These are phyloP conservation scores for Phoeniculus purpureus DNA, from an alignment of 2,797 vertebrate species.

Conservation along the genomic window DNA sequence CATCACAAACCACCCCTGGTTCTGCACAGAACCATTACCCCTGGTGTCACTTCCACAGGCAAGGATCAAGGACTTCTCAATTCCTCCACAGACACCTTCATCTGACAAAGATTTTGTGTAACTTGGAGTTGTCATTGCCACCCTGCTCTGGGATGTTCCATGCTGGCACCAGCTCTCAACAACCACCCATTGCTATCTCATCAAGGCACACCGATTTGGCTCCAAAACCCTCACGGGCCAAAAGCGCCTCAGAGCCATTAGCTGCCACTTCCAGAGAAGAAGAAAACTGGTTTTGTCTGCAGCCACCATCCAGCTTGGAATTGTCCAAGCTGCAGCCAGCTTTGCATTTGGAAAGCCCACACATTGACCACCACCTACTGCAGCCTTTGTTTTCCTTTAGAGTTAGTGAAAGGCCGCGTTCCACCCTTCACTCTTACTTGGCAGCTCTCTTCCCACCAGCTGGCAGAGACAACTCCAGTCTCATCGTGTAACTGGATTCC, in stretches of 20 bases:
- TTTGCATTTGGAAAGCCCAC: conserved; percentile 30
- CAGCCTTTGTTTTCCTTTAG: conserved; percentile 24
- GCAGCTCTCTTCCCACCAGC: neutral
- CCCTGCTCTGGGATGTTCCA: neutral
- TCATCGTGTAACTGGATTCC: conserved; percentile 25
- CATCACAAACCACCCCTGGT: neutral
- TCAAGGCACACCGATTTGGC: neutral
- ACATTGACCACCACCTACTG: conserved; percentile 36
- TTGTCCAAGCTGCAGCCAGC: conserved; percentile 20
- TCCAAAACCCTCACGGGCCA: neutral
- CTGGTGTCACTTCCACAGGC: too few relatives aligned
- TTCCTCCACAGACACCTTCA: neutral
- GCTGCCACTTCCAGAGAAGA: conserved; percentile 27
- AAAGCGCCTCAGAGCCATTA: conserved; percentile 42
- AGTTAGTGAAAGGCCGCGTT: conserved; percentile 31
- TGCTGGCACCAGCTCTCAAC: neutral
- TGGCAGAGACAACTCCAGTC: neutral
- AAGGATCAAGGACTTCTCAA: too few relatives aligned
- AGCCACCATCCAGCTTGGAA: conserved; percentile 28
- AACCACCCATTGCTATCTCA: neutral
- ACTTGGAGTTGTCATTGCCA: neutral
- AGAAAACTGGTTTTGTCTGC: conserved; percentile 38
- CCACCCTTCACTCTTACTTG: conserved; percentile 27
- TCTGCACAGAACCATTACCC: neutral
- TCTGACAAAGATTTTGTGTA: neutral